These are phyloP conservation scores for Esox lucius DNA, from an alignment of 2,797 vertebrate genomes.

Conservation along the genomic window DNA sequence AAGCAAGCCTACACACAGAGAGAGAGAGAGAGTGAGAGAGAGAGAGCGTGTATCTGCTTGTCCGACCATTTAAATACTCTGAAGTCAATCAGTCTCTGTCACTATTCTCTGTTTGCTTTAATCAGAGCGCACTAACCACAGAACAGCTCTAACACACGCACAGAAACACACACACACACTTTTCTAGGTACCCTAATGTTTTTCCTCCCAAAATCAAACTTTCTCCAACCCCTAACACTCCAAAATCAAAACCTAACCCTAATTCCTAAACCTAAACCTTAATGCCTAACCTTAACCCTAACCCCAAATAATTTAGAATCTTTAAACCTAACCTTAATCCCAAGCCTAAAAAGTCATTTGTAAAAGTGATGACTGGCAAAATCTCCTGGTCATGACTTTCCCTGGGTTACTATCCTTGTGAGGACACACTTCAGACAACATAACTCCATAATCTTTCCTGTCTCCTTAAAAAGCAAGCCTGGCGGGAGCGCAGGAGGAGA, in stretches of 20 bases:
- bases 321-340: no score
- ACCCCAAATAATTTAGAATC: no score
- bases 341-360: no score
- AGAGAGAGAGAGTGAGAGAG: no score
- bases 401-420: no score
- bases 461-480: conserved; percentile 73
- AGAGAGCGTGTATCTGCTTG: conserved; percentile 52
- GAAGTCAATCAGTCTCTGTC: conserved; percentile 36
- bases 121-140: background rate
- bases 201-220: no score
- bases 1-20: background rate
- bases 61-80: conserved; percentile 50
- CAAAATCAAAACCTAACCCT: no score
- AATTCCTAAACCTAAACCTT: no score
- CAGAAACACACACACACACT: conserved; percentile 3
- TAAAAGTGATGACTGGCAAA: no score
- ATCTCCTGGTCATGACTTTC: background rate
- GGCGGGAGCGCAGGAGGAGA: conserved; percentile 50
- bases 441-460: conserved; percentile 72
- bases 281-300: no score
- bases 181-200: no score
- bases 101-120: conserved; percentile 28
- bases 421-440: conserved; percentile 51
- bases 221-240: no score
- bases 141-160: background rate